These are phyloP conservation scores for Redunca redunca DNA, from an alignment of 2,113 vertebrate species.

Conservation along the genomic window DNA sequence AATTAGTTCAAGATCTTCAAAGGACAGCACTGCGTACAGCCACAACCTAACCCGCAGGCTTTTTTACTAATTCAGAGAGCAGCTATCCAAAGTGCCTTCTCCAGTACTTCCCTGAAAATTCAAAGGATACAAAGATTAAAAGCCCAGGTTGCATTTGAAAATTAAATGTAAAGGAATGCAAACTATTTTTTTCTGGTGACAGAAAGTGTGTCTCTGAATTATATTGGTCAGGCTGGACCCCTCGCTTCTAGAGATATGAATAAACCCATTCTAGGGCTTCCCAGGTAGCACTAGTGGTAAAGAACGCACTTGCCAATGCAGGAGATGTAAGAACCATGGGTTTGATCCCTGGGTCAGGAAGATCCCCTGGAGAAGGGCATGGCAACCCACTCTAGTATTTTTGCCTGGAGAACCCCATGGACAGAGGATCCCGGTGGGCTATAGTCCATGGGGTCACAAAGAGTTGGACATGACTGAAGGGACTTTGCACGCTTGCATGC, in stretches of 20 bases:
- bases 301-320: neutral
- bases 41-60: neutral
- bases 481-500: neutral
- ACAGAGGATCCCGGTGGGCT: neutral
- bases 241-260: neutral
- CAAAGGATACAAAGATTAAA: neutral
- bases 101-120: neutral
- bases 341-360: neutral
- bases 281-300: neutral
- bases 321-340: neutral
- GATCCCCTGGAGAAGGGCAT: neutral
- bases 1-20: constrained; percentile 30
- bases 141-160: neutral
- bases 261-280: neutral
- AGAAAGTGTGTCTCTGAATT: neutral
- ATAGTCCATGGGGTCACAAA: neutral
- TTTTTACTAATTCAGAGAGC: constrained; percentile 1
- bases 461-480: neutral
- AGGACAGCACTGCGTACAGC: neutral
- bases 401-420: neutral
- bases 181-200: neutral
- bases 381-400: neutral
- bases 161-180: neutral
- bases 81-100: neutral
- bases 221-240: neutral